Percentiles rank a stretch among this genome's conserved stretches.
phyloP scores from a whole-genome alignment of 2,888 invertebrate genomes.

The Drosophila fulvimacula region DNA sequence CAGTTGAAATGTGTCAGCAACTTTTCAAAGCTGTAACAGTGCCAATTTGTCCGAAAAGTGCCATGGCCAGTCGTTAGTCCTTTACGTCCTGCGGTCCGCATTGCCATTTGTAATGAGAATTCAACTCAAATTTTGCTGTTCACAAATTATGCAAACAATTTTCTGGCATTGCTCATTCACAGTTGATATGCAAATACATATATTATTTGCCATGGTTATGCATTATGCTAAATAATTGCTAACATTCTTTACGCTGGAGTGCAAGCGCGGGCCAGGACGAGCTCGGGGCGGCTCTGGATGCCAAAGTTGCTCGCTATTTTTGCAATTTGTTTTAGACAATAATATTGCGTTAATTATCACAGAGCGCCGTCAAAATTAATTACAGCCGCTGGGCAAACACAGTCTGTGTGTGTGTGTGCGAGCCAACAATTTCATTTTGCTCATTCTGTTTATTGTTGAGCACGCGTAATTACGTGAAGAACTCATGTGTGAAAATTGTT shows the following conservation, averaged over 20 bases:
- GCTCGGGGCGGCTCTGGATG: background rate
- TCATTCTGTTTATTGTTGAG: conserved; percentile 59
- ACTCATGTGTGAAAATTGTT: conserved; percentile 62
- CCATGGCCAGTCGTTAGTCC: conserved; percentile 32
- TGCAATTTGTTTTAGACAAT: conserved; percentile 57
- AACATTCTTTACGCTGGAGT: conserved; percentile 33
- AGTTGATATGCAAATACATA: conserved; percentile 49
- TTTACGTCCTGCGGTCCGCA: conserved; percentile 6
- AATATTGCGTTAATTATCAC: conserved; percentile 74
- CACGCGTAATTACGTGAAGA: conserved; percentile 72
- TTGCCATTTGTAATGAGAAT: conserved; percentile 67
- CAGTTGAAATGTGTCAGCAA: conserved; percentile 68
- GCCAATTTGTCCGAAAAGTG: conserved; percentile 70
- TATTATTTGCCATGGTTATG: conserved; percentile 60
- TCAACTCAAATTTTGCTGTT: conserved; percentile 65
- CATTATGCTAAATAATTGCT: conserved; percentile 74
- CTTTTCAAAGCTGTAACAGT: conserved; percentile 72
- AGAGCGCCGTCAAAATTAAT: conserved; percentile 54
- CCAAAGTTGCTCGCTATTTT: conserved; percentile 45
- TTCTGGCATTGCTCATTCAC: conserved; percentile 39
- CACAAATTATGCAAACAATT: conserved; percentile 76
- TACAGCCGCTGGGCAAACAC: conserved; percentile 28
- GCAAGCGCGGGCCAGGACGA: background rate
- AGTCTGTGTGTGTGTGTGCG: conserved; percentile 14
- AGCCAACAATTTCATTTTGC: conserved; percentile 55